Conservation (phyloP, 92 coral and sea anemone genomes). For the Epizoanthus rinbou region DNA sequence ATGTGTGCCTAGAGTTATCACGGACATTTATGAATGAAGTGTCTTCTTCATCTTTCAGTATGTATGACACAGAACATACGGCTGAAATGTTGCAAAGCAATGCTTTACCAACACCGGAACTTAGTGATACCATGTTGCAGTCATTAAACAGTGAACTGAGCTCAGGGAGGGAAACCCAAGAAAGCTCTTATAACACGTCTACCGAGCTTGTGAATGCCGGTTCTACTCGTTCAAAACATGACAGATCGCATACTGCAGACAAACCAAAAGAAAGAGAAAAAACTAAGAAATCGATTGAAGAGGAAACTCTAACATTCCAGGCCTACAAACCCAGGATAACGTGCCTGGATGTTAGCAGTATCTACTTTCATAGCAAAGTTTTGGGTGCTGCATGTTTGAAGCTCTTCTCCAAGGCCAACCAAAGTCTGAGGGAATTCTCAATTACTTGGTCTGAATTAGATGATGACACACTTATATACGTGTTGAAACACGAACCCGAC, state of each 20-base stretch:
- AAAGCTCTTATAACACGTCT: neutral
- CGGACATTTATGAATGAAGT: neutral
- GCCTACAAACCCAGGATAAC: slow-evolving; percentile 59
- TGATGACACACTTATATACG: slow-evolving; percentile 62
- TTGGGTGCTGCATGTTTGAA: slow-evolving; percentile 74
- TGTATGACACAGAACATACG: neutral
- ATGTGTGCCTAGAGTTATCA: too few species aligned
- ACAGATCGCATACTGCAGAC: neutral
- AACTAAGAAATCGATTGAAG: neutral
- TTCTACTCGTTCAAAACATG: neutral
- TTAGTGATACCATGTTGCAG: neutral
- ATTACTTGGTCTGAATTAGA: slow-evolving; percentile 72
- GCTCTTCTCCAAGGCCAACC: slow-evolving; percentile 58
- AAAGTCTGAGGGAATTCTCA: slow-evolving; percentile 57
- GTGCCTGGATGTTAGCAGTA: slow-evolving; percentile 65
- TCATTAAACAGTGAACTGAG: neutral
- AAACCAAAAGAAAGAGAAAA: neutral
- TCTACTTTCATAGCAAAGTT: slow-evolving; percentile 67
- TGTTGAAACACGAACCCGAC: slow-evolving; percentile 64
- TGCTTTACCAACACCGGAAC: neutral
- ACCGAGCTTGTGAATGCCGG: neutral
- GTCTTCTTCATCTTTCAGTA: neutral
- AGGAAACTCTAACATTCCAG: neutral
- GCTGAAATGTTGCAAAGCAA: neutral
- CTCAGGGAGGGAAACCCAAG: neutral